phyloP scores from a whole-genome alignment of 2,888 invertebrate species.

The Mesochorus sp. region DNA sequence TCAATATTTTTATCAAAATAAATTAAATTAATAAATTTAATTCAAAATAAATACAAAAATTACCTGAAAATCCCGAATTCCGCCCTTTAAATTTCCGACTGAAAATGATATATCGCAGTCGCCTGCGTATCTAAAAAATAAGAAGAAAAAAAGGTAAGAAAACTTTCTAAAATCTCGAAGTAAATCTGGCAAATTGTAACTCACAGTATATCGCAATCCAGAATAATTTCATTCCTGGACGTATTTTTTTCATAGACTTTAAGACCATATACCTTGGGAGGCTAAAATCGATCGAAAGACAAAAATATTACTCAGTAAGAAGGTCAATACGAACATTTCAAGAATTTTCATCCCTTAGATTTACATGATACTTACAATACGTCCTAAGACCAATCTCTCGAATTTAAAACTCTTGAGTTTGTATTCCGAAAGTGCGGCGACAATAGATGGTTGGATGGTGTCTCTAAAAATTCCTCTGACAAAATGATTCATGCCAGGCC shows the following conservation, averaged over 20 bases:
- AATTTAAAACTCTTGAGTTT: constrained; percentile 97
- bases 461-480: constrained; percentile 92
- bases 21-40: not conserved
- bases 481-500: constrained; percentile 98
- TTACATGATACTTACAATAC: constrained; percentile 88
- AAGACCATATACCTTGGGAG: constrained; percentile 96
- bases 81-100: constrained; percentile 91
- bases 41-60: constrained; percentile 32
- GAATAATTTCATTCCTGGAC: constrained; percentile 96
- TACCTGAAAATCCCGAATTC: constrained; percentile 92
- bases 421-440: constrained; percentile 90
- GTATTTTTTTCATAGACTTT: constrained; percentile 98
- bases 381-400: constrained; percentile 96
- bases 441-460: constrained; percentile 92
- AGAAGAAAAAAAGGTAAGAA: too few species aligned
- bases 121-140: constrained; percentile 95
- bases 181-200: constrained; percentile 78
- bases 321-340: not conserved
- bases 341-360: constrained; percentile 13
- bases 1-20: not conserved
- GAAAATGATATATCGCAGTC: constrained; percentile 97
- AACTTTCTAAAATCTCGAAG: too few species aligned
- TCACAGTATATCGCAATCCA: constrained; percentile 97
- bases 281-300: constrained; percentile 84
- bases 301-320: constrained; percentile 1